These are phyloP conservation scores for Clarias pachynema DNA, from an alignment of 2,797 vertebrate species.

Conservation along the genomic window DNA sequence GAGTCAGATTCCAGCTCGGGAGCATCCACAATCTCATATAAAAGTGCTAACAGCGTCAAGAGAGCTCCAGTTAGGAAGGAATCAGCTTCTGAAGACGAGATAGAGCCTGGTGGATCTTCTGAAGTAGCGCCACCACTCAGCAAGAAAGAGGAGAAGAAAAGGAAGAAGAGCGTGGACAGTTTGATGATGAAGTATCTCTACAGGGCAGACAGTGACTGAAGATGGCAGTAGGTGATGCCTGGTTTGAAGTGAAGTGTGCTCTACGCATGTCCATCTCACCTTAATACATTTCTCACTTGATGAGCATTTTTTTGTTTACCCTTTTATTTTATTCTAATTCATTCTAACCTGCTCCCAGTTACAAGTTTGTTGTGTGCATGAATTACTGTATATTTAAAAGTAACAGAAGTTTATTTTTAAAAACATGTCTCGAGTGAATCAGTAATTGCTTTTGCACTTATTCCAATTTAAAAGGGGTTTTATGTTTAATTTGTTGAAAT, in stretches of 20 bases:
- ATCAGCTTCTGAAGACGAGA: conserved; percentile 61
- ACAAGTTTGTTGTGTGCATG: conserved; percentile 24
- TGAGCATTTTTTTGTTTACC: background rate
- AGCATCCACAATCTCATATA: conserved; percentile 86
- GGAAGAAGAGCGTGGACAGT: conserved; percentile 91
- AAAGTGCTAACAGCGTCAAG: conserved; percentile 88
- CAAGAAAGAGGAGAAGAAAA: conserved; percentile 87
- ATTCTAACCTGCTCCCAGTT: background rate
- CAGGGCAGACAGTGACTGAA: conserved; percentile 91
- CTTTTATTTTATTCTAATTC: background rate
- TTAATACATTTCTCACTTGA: background rate
- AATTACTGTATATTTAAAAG: background rate
- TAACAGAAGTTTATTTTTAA: conserved; percentile 19
- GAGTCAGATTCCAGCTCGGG: conserved; percentile 80
- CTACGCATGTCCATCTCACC: conserved; percentile 61
- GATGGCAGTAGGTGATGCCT: conserved; percentile 83
- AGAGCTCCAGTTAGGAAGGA: conserved; percentile 73
- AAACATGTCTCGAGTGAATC: background rate
- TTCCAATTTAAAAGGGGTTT: conserved; percentile 19
- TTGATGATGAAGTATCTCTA: conserved; percentile 98
- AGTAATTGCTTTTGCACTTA: conserved; percentile 31
- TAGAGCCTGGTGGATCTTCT: conserved; percentile 45
- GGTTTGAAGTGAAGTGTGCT: conserved; percentile 68
- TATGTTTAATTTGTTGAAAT: conserved; percentile 54
- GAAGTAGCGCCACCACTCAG: conserved; percentile 57